Base-by-base conservation (phyloP, 2,888 invertebrate genomes). In the Acronicta psi region DNA sequence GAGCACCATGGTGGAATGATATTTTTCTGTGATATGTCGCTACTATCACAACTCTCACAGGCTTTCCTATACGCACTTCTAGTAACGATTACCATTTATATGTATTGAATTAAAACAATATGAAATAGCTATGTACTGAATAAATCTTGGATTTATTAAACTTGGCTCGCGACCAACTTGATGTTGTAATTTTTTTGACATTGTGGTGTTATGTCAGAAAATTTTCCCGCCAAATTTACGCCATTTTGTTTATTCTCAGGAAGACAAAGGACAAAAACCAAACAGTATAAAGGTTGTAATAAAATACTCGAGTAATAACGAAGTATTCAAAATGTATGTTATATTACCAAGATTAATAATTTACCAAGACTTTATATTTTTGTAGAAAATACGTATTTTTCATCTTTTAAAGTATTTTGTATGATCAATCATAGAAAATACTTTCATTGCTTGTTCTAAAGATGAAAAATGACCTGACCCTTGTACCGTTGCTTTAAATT, bases 1-100 rank as follows among this genome's bases (percentile, higher is more conserved):
- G 89, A 89, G 62, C 91, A 91, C 91, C 90, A 91, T 71, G 90
- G 91, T 47, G 88, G 89, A 51, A 82, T 79, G 58, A 80, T 75
- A 45, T 83, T 86, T 56, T 81, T 83, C 53, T 79, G 76, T 16
- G 90, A 86, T 60, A 79, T 77, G 57, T 84, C 81, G 73, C 83
- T 87, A 63, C 75, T 81, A 59, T 79, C 82, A 52, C 73, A 82
- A 68, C 83, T 87, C 43, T 86, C 85, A 69, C 77, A 81, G 37
- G 81, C 73, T 67, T 79, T 86, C 75, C 64, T 84, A 55, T 76
- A 80, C 37, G 81, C 77, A 69, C 81, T 85, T 77, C 84, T 84
- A 25, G 85, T 85, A 59, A 84, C 62, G 67, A 88, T 86, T 61
- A 84, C 85, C 83, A 87, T 86, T 82, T 75, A 75, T 61, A 34